phyloP scores from a whole-genome alignment of 35 echinoderm and acorn worm species.

The Strongylocentrotus purpuratus region DNA sequence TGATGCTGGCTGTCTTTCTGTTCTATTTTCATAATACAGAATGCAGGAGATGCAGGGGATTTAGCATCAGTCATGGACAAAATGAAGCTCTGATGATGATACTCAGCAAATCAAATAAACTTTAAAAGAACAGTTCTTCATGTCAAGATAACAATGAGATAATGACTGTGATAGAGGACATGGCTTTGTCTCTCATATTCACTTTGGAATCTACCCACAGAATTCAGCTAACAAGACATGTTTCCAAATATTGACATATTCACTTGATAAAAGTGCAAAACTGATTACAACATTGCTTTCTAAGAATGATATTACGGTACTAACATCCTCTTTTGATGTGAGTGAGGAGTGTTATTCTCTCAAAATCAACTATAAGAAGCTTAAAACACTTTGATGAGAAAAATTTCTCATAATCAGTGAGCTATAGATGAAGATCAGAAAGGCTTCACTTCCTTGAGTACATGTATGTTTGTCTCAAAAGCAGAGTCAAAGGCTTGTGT shows the following conservation, averaged over 20 bases:
- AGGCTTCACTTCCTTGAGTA: too few species aligned
- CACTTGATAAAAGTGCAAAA: background rate
- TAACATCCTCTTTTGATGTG: too few species aligned
- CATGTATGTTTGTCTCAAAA: too few species aligned
- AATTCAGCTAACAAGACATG: background rate
- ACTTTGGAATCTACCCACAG: background rate
- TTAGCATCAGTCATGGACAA: constrained; percentile 55
- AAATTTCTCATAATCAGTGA: too few species aligned
- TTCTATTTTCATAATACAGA: constrained; percentile 40
- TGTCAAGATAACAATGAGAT: background rate
- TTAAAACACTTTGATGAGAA: too few species aligned
- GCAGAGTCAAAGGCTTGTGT: too few species aligned
- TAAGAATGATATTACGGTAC: too few species aligned
- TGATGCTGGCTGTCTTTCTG: constrained; percentile 1
- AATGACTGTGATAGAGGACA: background rate
- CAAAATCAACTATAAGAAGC: too few species aligned
- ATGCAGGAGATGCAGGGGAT: background rate
- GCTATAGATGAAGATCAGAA: too few species aligned
- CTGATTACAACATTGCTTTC: too few species aligned
- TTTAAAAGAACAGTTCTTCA: background rate
- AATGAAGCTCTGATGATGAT: constrained; percentile 40
- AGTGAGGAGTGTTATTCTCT: too few species aligned
- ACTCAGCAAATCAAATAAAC: background rate
- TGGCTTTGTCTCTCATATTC: background rate
- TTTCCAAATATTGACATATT: background rate